A percentile compares a stretch with the other conserved stretches of the same genome.
phyloP scores from a whole-genome alignment of 2,888 invertebrate genomes.

The Parnassius smintheus region DNA sequence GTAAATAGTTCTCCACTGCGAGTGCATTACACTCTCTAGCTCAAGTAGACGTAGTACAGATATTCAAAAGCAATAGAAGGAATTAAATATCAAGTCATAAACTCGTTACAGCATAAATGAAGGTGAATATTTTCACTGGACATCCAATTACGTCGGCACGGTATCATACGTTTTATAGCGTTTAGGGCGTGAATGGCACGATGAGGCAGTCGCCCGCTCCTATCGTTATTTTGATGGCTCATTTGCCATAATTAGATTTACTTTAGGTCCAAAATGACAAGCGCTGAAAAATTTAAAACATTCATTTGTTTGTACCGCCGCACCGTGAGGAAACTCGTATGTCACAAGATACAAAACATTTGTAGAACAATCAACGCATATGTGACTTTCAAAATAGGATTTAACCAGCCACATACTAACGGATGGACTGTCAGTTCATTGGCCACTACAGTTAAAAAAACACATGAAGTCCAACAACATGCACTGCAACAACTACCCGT shows the following conservation, averaged over 20 bases:
- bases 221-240: conserved; percentile 12
- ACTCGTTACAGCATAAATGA: conserved; percentile 40
- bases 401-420: too few relatives aligned
- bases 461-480: too few relatives aligned
- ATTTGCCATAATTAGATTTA: conserved; percentile 12
- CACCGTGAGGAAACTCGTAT: too few relatives aligned
- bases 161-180: conserved; percentile 33
- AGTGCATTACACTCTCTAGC: not conserved
- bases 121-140: conserved; percentile 42
- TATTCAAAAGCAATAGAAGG: conserved; percentile 22
- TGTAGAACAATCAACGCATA: too few relatives aligned
- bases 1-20: not conserved
- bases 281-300: too few relatives aligned
- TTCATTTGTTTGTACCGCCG: too few relatives aligned
- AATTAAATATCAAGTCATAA: conserved; percentile 39
- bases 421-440: too few relatives aligned
- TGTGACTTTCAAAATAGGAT: too few relatives aligned
- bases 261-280: not conserved
- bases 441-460: too few relatives aligned
- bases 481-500: too few relatives aligned
- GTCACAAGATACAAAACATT: too few relatives aligned
- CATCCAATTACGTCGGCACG: conserved; percentile 35
- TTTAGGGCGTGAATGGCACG: conserved; percentile 33
- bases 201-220: conserved; percentile 22
- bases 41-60: conserved; percentile 7